phyloP scores from a whole-genome alignment of 2,113 vertebrate genomes.

The Syngnathus floridae region DNA sequence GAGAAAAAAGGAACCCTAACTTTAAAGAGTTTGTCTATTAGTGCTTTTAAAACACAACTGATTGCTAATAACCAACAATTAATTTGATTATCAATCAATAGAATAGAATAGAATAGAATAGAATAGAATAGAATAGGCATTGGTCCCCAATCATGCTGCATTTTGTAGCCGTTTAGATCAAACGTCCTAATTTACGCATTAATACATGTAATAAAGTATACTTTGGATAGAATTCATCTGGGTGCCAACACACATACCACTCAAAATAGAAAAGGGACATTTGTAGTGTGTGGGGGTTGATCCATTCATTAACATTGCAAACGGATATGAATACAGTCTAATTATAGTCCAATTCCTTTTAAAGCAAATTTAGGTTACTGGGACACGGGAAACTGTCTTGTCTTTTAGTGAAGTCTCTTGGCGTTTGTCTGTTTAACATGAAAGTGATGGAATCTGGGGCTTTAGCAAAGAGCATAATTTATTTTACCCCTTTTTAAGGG shows the following conservation, averaged over 20 bases:
- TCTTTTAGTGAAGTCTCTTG: conserved; percentile 30
- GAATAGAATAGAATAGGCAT: neutral
- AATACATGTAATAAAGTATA: neutral
- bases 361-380: conserved; percentile 55
- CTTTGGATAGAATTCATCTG: neutral
- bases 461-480: conserved; percentile 27
- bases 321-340: conserved; percentile 31
- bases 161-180: neutral
- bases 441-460: conserved; percentile 30
- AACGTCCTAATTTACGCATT: neutral
- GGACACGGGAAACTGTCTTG: conserved; percentile 45
- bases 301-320: conserved; percentile 38
- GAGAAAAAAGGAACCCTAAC: neutral
- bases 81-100: neutral
- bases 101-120: too few species aligned
- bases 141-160: neutral
- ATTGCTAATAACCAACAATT: neutral
- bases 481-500: conserved; percentile 10
- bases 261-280: conserved; percentile 16
- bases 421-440: conserved; percentile 38
- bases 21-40: neutral
- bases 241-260: neutral
- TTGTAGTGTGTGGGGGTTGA: conserved; percentile 20
- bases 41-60: neutral
- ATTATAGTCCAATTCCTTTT: conserved; percentile 33